phyloP scores from a whole-genome alignment of 1,140 invertebrate species.

The Archivesica marissinica region DNA sequence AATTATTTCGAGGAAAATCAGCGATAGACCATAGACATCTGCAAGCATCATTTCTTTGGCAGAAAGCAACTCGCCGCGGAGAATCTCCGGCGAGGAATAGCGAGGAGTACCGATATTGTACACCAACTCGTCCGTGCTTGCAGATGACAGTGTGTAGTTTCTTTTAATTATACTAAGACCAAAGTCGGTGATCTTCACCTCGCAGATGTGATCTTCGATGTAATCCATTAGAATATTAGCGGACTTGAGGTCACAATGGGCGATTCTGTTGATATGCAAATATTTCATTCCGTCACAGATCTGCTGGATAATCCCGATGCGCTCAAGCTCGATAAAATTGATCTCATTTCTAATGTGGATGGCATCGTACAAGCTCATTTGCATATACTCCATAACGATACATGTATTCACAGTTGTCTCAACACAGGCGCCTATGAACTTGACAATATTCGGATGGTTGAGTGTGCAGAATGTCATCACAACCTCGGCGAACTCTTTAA shows the following conservation, averaged over 20 bases:
- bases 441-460: conserved; percentile 67
- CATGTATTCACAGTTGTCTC: conserved; percentile 62
- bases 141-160: conserved; percentile 3
- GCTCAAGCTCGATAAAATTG: not conserved
- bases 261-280: conserved; percentile 17
- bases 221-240: conserved; percentile 22
- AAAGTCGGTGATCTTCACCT: conserved; percentile 69
- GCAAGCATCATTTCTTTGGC: conserved; percentile 59
- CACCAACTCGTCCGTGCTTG: not conserved
- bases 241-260: conserved; percentile 38
- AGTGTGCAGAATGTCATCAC: conserved; percentile 55
- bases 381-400: conserved; percentile 72
- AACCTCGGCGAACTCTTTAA: conserved; percentile 62
- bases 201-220: not conserved
- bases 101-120: conserved; percentile 64
- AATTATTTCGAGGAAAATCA: conserved; percentile 62
- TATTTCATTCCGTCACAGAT: conserved; percentile 13
- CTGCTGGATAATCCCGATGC: conserved; percentile 3
- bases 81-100: conserved; percentile 68
- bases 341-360: conserved; percentile 55
- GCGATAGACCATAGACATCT: conserved; percentile 61
- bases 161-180: conserved; percentile 67
- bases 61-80: conserved; percentile 62
- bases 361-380: conserved; percentile 65
- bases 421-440: conserved; percentile 65